Evolutionary conservation across 2,797 vertebrate species (phyloP).

Genomic region (Paguma larvata): DNA sequence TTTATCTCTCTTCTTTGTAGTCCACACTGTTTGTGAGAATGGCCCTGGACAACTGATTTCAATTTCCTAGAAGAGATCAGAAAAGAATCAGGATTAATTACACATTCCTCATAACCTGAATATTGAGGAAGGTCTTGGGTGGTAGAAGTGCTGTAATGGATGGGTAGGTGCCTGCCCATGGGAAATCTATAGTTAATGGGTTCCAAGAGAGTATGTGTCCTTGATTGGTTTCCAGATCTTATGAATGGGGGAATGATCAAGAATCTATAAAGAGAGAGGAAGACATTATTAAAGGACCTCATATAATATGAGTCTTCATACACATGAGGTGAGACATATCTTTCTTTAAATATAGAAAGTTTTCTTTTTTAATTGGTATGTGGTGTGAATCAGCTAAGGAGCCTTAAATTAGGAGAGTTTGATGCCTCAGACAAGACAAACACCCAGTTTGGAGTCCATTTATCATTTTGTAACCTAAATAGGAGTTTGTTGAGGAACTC

Average conservation of each 20-base stretch:
- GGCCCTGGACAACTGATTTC: not conserved
- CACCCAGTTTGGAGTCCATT: not conserved
- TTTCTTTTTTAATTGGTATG: not conserved
- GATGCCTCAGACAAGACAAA: not conserved
- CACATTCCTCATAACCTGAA: not conserved
- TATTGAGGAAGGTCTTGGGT: not conserved
- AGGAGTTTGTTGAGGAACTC: not conserved
- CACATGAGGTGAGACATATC: not conserved
- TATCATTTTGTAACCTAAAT: not conserved
- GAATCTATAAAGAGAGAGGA: not conserved
- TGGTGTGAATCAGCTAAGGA: not conserved
- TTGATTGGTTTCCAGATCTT: not conserved
- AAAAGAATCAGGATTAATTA: not conserved
- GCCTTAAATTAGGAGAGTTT: not conserved
- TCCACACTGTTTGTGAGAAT: not conserved
- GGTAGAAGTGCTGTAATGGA: not conserved
- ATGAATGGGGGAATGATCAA: not conserved
- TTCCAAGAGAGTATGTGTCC: not conserved
- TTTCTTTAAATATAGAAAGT: not conserved
- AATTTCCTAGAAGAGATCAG: not conserved
- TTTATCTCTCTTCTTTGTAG: not conserved
- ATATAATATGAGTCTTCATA: not conserved
- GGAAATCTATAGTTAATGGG: not conserved
- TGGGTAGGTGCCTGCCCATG: not conserved
- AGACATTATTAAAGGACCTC: not conserved